Conservation (phyloP, 2,888 invertebrate genomes). For the Drosophila limbata region DNA sequence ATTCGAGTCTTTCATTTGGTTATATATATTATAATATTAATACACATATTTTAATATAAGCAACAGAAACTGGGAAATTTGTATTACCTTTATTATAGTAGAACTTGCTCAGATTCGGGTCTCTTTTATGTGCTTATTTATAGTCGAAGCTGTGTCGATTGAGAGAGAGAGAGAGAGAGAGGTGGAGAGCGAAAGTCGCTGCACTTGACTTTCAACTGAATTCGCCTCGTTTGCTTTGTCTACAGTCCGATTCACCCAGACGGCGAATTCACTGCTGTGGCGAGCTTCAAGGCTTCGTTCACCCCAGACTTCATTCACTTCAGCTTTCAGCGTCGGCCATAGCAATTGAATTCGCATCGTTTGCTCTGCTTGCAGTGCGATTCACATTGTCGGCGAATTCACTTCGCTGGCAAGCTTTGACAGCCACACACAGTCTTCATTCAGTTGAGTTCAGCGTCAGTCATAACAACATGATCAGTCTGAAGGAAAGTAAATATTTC, state of each 20-base stretch:
- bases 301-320: background rate
- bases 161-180: background rate
- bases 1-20: background rate
- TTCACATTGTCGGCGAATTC: background rate
- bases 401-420: background rate
- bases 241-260: background rate
- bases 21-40: background rate
- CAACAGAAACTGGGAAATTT: too few species aligned
- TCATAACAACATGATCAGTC: conserved; percentile 18
- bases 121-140: background rate
- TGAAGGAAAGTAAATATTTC: background rate
- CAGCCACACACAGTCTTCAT: background rate
- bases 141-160: background rate
- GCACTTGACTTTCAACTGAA: background rate
- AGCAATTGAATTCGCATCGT: conserved; percentile 2
- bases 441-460: background rate
- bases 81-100: conserved; percentile 15
- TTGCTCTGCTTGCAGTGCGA: background rate
- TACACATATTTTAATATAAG: background rate
- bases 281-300: background rate
- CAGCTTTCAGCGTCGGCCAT: background rate
- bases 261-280: background rate
- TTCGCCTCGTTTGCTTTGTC: background rate
- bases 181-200: background rate
- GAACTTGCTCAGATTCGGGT: background rate